These are phyloP conservation scores for Stenolophus ochropezus DNA, from an alignment of 2,888 invertebrate genomes.

Conservation along the genomic window DNA sequence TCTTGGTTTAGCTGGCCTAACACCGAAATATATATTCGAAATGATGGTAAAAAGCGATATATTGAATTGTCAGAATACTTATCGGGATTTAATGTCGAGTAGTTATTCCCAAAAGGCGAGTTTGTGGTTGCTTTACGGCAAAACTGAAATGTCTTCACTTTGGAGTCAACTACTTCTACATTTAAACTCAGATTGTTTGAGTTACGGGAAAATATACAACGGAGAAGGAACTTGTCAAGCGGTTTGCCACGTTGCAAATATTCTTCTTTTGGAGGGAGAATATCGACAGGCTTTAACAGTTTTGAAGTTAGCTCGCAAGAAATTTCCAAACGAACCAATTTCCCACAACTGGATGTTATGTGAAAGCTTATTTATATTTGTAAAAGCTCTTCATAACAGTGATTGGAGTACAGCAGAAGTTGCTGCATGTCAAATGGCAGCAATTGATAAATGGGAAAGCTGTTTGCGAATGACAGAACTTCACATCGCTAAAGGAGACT, in stretches of 20 bases:
- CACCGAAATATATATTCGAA: slow-evolving; percentile 82
- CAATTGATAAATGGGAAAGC: slow-evolving; percentile 81
- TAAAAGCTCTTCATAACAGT: slow-evolving; percentile 74
- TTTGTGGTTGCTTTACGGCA: slow-evolving; percentile 92
- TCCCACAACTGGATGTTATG: slow-evolving; percentile 81
- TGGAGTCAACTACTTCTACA: slow-evolving; percentile 87
- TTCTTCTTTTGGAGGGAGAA: slow-evolving; percentile 76
- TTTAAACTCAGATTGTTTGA: slow-evolving; percentile 80
- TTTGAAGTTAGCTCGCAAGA: slow-evolving; percentile 78
- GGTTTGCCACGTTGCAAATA: slow-evolving; percentile 80
- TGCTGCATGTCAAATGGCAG: slow-evolving; percentile 80
- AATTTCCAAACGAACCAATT: slow-evolving; percentile 80
- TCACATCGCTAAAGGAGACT: slow-evolving; percentile 71
- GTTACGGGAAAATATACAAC: slow-evolving; percentile 73
- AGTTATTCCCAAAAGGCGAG: slow-evolving; percentile 89
- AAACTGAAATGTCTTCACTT: slow-evolving; percentile 88
- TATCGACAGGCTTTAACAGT: slow-evolving; percentile 77
- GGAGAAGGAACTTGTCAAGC: slow-evolving; percentile 83
- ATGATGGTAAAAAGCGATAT: slow-evolving; percentile 89
- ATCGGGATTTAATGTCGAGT: slow-evolving; percentile 86
- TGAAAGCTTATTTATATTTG: slow-evolving; percentile 77
- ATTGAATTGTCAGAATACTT: slow-evolving; percentile 88
- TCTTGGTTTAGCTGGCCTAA: slow-evolving; percentile 81
- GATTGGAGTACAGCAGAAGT: slow-evolving; percentile 83
- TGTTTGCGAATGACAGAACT: slow-evolving; percentile 74